These are phyloP conservation scores for Dolichopus griseipennis DNA, from an alignment of 2,888 invertebrate genomes.

Conservation along the genomic window DNA sequence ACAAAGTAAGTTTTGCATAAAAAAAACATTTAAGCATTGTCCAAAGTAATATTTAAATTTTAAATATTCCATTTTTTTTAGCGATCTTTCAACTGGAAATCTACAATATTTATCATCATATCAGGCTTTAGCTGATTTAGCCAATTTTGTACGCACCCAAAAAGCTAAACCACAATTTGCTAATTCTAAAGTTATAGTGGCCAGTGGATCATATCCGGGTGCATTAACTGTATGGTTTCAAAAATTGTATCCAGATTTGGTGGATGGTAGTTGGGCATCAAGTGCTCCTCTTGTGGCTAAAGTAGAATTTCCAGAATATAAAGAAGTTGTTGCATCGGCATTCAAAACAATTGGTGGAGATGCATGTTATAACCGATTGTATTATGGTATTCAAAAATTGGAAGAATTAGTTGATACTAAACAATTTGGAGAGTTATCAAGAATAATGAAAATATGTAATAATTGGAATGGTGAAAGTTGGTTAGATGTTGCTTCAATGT, in stretches of 20 bases:
- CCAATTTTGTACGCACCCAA: conserved; percentile 51
- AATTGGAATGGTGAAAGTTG: conserved; percentile 24
- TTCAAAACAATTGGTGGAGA: conserved; percentile 34
- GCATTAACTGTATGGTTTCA: conserved; percentile 62
- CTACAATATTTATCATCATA: conserved; percentile 54
- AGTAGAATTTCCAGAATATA: conserved; percentile 46
- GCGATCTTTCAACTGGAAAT: conserved; percentile 49
- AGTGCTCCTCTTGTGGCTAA: conserved; percentile 58
- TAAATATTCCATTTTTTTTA: conserved; percentile 34
- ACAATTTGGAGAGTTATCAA: conserved; percentile 22
- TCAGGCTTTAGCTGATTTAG: conserved; percentile 59
- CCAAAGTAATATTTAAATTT: background rate
- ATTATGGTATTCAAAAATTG: conserved; percentile 30
- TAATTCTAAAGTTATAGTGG: conserved; percentile 46
- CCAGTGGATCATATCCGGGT: conserved; percentile 60
- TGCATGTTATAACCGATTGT: conserved; percentile 34
- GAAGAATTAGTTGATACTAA: conserved; percentile 25
- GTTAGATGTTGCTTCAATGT: conserved; percentile 28
- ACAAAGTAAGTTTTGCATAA: conserved; percentile 48
- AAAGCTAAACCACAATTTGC: conserved; percentile 37
- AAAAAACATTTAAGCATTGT: background rate
- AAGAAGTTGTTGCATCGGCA: conserved; percentile 32
- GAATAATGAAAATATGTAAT: conserved; percentile 28
- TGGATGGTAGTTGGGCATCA: conserved; percentile 52
- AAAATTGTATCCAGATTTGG: conserved; percentile 55